Percentiles rank a stretch among this genome's conserved stretches.
Evolutionary conservation across 2,888 invertebrate species (phyloP).

Genomic region (Sinohyriopsis cumingii): DNA sequence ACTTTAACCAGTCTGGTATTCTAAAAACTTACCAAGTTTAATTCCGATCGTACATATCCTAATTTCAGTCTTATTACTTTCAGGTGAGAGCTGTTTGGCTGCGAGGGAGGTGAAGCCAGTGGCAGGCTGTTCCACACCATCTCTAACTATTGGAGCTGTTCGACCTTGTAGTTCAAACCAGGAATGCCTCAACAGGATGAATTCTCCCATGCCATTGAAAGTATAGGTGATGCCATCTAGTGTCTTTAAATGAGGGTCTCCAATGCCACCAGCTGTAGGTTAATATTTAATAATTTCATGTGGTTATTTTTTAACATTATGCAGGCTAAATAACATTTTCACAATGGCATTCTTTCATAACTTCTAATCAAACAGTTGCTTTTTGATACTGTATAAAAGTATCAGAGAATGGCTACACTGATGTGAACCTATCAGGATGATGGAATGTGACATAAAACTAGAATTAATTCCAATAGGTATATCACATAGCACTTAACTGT

Average conservation of each 20-base stretch:
- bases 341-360: too few relatives aligned
- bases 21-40: constrained; percentile 22
- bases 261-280: constrained; percentile 32
- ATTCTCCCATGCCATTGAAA: constrained; percentile 55
- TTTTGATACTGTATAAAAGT: too few relatives aligned
- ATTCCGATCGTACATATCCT: constrained; percentile 21
- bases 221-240: constrained; percentile 42
- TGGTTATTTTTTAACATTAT: too few relatives aligned
- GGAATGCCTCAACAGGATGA: constrained; percentile 19
- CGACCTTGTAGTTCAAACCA: constrained; percentile 34
- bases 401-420: too few relatives aligned
- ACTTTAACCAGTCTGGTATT: too few relatives aligned
- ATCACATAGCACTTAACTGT: too few relatives aligned
- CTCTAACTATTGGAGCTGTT: constrained; percentile 6
- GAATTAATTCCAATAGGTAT: too few relatives aligned
- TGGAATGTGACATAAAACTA: too few relatives aligned
- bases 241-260: constrained; percentile 48
- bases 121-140: constrained; percentile 24
- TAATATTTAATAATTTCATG: too few relatives aligned
- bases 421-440: too few relatives aligned
- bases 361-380: too few relatives aligned
- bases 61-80: constrained; percentile 33
- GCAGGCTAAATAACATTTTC: too few relatives aligned
- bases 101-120: constrained; percentile 38
- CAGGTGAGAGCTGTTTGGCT: constrained; percentile 27